Evolutionary conservation across 2,888 invertebrate species (phyloP).

Genomic region (Fragum whitleyi): DNA sequence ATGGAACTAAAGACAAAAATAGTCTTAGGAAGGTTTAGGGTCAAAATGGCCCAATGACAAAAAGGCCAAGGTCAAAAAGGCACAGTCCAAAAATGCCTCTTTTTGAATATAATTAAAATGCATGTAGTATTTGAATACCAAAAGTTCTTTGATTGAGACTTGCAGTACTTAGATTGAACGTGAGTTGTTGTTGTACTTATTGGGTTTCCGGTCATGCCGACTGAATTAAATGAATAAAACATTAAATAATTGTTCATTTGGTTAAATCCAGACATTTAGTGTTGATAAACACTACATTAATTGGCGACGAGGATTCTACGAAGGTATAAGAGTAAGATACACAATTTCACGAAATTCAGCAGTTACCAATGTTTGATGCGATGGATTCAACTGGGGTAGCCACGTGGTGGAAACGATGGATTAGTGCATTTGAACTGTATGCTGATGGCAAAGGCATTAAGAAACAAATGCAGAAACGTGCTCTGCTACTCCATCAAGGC

Average conservation of each 20-base stretch:
- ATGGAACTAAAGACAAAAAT: too few species aligned
- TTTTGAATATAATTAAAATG: too few species aligned
- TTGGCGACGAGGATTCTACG: background rate
- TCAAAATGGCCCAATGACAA: too few species aligned
- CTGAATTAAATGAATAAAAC: background rate
- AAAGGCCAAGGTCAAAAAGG: too few species aligned
- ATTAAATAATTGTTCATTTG: background rate
- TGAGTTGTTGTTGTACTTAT: too few species aligned
- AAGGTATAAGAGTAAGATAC: background rate
- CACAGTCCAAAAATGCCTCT: too few species aligned
- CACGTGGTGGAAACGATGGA: constrained; percentile 44
- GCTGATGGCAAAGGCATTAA: constrained; percentile 39
- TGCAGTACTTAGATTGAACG: too few species aligned
- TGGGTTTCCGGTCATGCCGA: background rate
- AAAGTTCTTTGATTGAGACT: too few species aligned
- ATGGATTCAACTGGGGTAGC: background rate
- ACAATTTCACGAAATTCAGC: background rate
- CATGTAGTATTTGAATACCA: too few species aligned
- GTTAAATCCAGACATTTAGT: background rate
- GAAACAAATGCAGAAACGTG: constrained; percentile 23
- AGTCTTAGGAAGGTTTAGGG: too few species aligned
- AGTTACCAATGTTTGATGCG: background rate
- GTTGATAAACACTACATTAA: background rate
- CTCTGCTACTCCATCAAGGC: background rate
- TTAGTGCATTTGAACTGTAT: constrained; percentile 51